Evolutionary conservation across 2,888 invertebrate species (phyloP).

Genomic region (Tetragonula carbonaria): DNA sequence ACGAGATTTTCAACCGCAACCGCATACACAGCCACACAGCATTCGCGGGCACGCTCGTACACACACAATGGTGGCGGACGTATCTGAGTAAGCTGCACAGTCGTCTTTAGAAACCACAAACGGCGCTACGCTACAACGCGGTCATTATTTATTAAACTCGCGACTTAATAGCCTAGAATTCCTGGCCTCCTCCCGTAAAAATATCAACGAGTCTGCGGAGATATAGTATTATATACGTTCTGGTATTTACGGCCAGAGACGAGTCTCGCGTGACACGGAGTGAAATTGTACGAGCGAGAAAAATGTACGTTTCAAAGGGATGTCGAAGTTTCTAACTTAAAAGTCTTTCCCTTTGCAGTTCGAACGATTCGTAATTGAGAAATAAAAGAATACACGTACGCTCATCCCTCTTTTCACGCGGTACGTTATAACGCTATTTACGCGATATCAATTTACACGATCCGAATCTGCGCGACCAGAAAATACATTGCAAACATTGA

Average conservation of each 20-base stretch:
- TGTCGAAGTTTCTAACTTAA: background rate
- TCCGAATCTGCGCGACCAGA: no score
- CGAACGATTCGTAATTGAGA: background rate
- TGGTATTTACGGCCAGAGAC: conserved; percentile 1
- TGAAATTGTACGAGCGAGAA: background rate
- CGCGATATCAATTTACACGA: no score
- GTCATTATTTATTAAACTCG: conserved; percentile 57
- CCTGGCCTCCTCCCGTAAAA: conserved; percentile 28
- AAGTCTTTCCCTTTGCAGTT: background rate
- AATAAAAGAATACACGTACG: no score
- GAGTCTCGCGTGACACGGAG: background rate
- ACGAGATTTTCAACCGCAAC: conserved; percentile 16
- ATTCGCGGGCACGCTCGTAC: background rate
- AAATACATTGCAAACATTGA: no score
- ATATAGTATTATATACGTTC: background rate
- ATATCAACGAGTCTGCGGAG: conserved; percentile 2
- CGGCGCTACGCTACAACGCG: background rate
- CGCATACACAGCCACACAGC: background rate
- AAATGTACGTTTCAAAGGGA: background rate
- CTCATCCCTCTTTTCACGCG: no score
- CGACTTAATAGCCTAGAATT: conserved; percentile 41
- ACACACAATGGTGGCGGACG: conserved; percentile 29
- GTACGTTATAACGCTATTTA: no score
- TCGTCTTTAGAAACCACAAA: conserved; percentile 37
- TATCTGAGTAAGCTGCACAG: conserved; percentile 24